Conservation (phyloP, 2,797 vertebrate species). For the Hippoglossus hippoglossus region DNA sequence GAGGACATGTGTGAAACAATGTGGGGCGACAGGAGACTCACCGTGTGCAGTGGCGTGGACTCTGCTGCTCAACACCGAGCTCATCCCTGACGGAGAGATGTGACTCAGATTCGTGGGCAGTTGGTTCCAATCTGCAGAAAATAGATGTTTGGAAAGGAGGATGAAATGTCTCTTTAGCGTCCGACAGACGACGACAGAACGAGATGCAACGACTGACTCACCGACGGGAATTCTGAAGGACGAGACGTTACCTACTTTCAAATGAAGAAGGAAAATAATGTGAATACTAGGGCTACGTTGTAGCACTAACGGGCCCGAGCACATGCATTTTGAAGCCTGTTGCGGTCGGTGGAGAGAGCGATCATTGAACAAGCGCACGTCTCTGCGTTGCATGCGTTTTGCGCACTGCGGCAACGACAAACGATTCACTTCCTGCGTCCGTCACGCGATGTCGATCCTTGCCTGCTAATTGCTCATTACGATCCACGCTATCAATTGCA, state of each 20-base stretch:
- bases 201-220: conserved; percentile 48
- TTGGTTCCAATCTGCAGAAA: conserved; percentile 67
- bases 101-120: conserved; percentile 55
- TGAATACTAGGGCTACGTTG: too few relatives aligned
- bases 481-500: too few relatives aligned
- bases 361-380: too few relatives aligned
- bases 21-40: conserved; percentile 37
- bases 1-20: too few relatives aligned
- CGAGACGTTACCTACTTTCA: conserved; percentile 55
- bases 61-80: conserved; percentile 56
- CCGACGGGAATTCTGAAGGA: conserved; percentile 62
- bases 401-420: too few relatives aligned
- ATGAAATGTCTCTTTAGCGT: neutral
- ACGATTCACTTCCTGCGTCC: too few relatives aligned
- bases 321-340: too few relatives aligned
- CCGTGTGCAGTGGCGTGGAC: conserved; percentile 55
- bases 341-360: too few relatives aligned
- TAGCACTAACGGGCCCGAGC: too few relatives aligned
- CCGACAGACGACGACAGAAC: neutral
- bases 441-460: too few relatives aligned
- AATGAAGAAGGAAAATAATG: neutral
- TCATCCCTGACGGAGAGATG: conserved; percentile 53
- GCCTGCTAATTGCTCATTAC: too few relatives aligned
- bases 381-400: too few relatives aligned
- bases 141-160: conserved; percentile 25